Base-by-base conservation (phyloP, 2,113 vertebrate species). In the Brachyistius frenatus region DNA sequence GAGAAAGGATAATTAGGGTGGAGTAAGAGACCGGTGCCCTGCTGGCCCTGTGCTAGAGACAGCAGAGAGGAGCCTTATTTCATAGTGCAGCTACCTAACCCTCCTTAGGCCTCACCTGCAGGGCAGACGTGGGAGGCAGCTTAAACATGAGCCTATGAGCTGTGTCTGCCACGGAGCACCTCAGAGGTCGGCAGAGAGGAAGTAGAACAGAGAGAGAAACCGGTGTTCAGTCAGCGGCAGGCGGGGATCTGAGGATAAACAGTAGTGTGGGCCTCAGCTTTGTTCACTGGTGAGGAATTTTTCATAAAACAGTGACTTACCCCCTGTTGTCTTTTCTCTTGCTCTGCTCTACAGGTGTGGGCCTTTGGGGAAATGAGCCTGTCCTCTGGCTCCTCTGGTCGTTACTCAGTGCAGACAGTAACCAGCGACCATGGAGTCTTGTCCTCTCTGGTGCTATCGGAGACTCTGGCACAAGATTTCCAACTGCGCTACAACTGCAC, bases 401-500 rank as follows among this genome's bases (percentile, higher is more conserved):
- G 96, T n/a, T 97, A 96, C 88, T 95, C 96, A 0, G 96, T 98
- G 78, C 96, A 97, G 93, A 96, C 95, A 0, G 89, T 92, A 1
- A 88, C 91, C 86, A 95, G 91, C 2, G 92, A 94, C 44, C 90
- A 85, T 0, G 96, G 95, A 0, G 92, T 97, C 11, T 50, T 96
- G 47, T 97, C 97, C 0, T 94, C 96, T 10, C 92, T 98, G 37
- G 94, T 97, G 84, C 95, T 98, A 35, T 95, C 96, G 0, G 95
- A 95, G 64, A 96, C 96, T 0, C 93, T 94, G 70, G 94, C 94
- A 0, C 93, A 93, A 0, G 96, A 97, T 86, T 98, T 97, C 70
- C 90, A 92, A 65, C 87, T 90, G 32, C 92, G 92, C 58, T 98
- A 96, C 93, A 98, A 98, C 93, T 98, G 97, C 91, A 98, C 95